phyloP scores from a whole-genome alignment of 2,888 invertebrate species.

The Eudemis profundana region DNA sequence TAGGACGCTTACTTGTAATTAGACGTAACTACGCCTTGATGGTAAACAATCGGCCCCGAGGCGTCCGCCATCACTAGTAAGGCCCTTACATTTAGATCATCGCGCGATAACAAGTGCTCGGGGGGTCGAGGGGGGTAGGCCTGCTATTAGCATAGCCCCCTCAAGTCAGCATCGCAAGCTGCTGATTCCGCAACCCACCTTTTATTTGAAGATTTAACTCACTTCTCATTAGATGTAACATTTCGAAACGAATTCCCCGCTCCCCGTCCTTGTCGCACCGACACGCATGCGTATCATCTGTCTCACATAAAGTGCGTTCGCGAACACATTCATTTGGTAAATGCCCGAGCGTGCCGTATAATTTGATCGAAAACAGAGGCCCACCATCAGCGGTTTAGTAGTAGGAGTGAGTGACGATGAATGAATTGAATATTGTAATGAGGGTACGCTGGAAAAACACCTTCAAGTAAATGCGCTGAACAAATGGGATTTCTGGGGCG shows the following conservation, averaged over 20 bases:
- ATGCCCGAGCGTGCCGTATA: slow-evolving; percentile 68
- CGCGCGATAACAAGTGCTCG: slow-evolving; percentile 68
- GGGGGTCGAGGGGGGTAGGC: slow-evolving; percentile 41
- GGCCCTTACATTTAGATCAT: slow-evolving; percentile 75
- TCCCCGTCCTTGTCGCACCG: slow-evolving; percentile 58
- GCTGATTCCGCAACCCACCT: slow-evolving; percentile 76
- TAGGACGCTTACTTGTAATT: too few relatives aligned
- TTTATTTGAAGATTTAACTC: slow-evolving; percentile 82
- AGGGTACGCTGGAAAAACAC: slow-evolving; percentile 32
- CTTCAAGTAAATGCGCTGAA: slow-evolving; percentile 21
- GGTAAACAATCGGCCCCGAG: slow-evolving; percentile 71
- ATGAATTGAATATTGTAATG: slow-evolving; percentile 50
- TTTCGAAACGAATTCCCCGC: slow-evolving; percentile 71
- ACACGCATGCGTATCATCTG: slow-evolving; percentile 54
- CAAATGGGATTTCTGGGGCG: slow-evolving; percentile 33
- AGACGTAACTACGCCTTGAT: too few relatives aligned
- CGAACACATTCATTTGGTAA: slow-evolving; percentile 56
- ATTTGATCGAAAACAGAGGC: slow-evolving; percentile 79
- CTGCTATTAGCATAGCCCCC: slow-evolving; percentile 69
- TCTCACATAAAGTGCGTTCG: slow-evolving; percentile 57
- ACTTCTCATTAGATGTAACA: slow-evolving; percentile 64
- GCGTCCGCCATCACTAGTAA: slow-evolving; percentile 65
- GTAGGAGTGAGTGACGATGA: slow-evolving; percentile 62
- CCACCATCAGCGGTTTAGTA: slow-evolving; percentile 64
- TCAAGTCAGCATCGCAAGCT: slow-evolving; percentile 64